Evolutionary conservation across 37 sponge, comb jelly and placozoan species (phyloP), one percentile per base, ranked within the genome.

Genomic region (Halichondria panicea): DNA sequence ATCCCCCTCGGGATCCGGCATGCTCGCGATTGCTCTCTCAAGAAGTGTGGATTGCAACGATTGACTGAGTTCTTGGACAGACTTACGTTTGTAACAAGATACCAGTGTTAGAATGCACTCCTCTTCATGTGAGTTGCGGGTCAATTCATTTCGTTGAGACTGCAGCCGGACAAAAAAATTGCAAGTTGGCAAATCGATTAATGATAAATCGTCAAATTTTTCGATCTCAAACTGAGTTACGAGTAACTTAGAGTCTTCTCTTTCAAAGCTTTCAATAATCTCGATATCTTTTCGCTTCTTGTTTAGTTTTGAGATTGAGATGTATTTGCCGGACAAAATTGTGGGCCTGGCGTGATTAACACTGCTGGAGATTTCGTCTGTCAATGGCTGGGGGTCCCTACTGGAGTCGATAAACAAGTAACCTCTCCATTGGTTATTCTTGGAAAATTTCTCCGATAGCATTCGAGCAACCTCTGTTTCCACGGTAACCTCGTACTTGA

Each of bases 1-100:
- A 19, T 64, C 66, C 6, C 66, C 66, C 18, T 36, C 35, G 36
- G 66, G n/a, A n/a, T n/a, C n/a, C n/a, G n/a, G 66, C 66, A 64
- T 7, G 38, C 31, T 41, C 48, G 41, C 43, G 4, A 68, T 25
- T 30, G 22, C 69, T 21, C 11, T 48, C 24, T 68, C 48, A 44
- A 68, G 2, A 18, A 38, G 46, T 3, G 19, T 30, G 46, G 43
- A 44, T 15, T 68, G 4, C 7, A 68, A n/a, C 7, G 41, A 44
- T 43, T 27, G 18, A 6, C n/a, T 24, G 5, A 68, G 46, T 22
- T 68, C 46, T 4, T 15, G 24, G 30, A 41, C 19, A 6, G 46
- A 6, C 45, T 68, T 68, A n/a, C 9, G 39, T 6, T 68, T 7
- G 12, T 18, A 42, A 28, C 43, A 9, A 15, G 4, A 31, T 6